phyloP scores from a whole-genome alignment of 2,888 invertebrate genomes.

The Agrilus cyanescens region DNA sequence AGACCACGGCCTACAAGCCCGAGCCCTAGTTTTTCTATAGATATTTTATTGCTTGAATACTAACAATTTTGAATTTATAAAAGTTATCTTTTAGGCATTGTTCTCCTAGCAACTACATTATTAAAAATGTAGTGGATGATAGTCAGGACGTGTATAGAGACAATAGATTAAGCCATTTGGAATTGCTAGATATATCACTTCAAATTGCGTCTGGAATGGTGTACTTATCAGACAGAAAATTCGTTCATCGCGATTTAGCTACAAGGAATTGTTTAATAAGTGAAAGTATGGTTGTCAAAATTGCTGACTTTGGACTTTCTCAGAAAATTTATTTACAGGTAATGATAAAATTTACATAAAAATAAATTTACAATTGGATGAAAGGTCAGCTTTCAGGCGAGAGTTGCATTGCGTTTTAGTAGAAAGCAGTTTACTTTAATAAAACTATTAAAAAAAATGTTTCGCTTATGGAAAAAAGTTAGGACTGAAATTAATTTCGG shows the following conservation, averaged over 20 bases:
- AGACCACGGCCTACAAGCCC: too few relatives aligned
- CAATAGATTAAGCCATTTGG: conserved; percentile 62
- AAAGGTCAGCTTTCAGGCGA: too few relatives aligned
- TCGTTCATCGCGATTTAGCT: conserved; percentile 91
- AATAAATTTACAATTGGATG: too few relatives aligned
- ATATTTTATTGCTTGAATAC: neutral
- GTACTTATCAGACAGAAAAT: conserved; percentile 84
- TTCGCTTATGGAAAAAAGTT: too few relatives aligned
- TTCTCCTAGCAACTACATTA: conserved; percentile 71
- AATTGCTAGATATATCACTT: conserved; percentile 72
- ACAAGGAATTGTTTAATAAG: conserved; percentile 92
- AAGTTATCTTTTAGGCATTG: conserved; percentile 43
- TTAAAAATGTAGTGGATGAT: conserved; percentile 51
- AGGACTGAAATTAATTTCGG: too few relatives aligned
- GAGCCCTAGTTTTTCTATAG: too few relatives aligned
- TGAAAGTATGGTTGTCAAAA: conserved; percentile 90
- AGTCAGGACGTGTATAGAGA: conserved; percentile 50
- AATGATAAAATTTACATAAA: neutral
- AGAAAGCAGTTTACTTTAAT: too few relatives aligned
- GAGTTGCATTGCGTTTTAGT: too few relatives aligned
- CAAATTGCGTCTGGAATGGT: conserved; percentile 94
- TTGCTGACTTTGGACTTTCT: conserved; percentile 92
- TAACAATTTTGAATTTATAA: neutral
- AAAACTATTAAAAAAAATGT: too few relatives aligned
- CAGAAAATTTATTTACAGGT: conserved; percentile 84